A percentile compares a stretch with the other conserved stretches of the same genome.
Conservation (phyloP, 2,888 invertebrate genomes). For the Dioctria rufipes region DNA sequence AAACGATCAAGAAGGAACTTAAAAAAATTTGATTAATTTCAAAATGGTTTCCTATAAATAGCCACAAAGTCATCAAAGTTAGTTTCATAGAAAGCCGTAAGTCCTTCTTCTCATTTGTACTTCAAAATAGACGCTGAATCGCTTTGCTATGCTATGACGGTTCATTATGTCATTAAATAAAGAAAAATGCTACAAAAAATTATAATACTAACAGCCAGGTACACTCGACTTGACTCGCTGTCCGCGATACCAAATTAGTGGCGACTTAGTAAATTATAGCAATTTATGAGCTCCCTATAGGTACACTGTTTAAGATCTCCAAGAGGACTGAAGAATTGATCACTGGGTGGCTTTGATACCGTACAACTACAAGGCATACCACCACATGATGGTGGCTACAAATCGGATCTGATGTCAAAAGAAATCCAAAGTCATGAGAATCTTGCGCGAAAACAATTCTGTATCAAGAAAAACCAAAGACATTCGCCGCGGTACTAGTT, state of each 20-base stretch:
- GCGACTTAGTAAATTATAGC: neutral
- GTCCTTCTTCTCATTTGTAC: slow-evolving; percentile 8
- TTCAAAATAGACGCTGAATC: neutral
- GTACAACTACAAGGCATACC: too few species aligned
- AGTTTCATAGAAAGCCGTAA: slow-evolving; percentile 11
- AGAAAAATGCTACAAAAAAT: slow-evolving; percentile 9
- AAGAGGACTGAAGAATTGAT: too few species aligned
- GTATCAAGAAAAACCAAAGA: slow-evolving; percentile 6
- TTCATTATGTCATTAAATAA: slow-evolving; percentile 34
- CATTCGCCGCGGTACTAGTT: neutral
- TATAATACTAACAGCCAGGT: too few species aligned
- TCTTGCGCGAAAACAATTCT: neutral
- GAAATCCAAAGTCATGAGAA: neutral
- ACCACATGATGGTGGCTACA: too few species aligned
- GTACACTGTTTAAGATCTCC: too few species aligned
- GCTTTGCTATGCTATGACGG: neutral
- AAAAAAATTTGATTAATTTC: too few species aligned
- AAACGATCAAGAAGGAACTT: too few species aligned
- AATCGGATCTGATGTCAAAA: neutral
- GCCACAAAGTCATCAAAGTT: slow-evolving; percentile 3
- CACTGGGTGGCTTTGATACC: too few species aligned
- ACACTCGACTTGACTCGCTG: too few species aligned
- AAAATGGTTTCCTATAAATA: slow-evolving; percentile 3
- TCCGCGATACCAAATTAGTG: too few species aligned
- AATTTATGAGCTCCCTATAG: neutral